Conservation (phyloP, 2,797 vertebrate species). For the Bovichtus diacanthus region DNA sequence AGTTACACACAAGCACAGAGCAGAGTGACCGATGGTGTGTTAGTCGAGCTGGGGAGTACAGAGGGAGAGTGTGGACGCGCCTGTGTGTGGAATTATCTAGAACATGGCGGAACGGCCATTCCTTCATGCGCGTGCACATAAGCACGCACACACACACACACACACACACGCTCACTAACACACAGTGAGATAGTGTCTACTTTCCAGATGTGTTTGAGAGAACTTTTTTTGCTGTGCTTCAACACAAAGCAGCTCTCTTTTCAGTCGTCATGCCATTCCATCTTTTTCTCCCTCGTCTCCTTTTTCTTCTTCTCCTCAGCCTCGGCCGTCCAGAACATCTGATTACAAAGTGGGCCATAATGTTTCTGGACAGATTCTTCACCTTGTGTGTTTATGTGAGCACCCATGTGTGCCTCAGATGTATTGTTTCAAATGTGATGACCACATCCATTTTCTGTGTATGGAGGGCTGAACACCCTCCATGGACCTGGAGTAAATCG, state of each 20-base stretch:
- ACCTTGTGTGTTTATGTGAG: slow-evolving; percentile 12
- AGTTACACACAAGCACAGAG: slow-evolving; percentile 41
- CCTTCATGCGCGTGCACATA: slow-evolving; percentile 35
- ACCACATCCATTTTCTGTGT: slow-evolving; percentile 41
- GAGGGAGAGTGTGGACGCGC: slow-evolving; percentile 48
- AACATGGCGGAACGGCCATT: slow-evolving; percentile 64
- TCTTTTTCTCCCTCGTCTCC: slow-evolving; percentile 18
- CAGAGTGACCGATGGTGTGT: slow-evolving; percentile 42
- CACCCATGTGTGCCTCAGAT: slow-evolving; percentile 4
- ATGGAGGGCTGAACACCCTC: slow-evolving; percentile 54
- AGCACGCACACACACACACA: slow-evolving; percentile 13
- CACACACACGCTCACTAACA: slow-evolving; percentile 32
- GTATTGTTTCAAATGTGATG: slow-evolving; percentile 55
- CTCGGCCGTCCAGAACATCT: neutral
- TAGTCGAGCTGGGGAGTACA: slow-evolving; percentile 36
- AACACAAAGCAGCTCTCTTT: slow-evolving; percentile 67
- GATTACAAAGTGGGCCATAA: slow-evolving; percentile 20
- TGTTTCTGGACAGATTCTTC: slow-evolving; percentile 22
- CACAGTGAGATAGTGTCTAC: slow-evolving; percentile 75
- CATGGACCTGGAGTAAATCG: slow-evolving; percentile 48
- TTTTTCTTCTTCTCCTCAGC: slow-evolving; percentile 9
- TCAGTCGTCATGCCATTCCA: slow-evolving; percentile 29
- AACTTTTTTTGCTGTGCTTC: slow-evolving; percentile 72
- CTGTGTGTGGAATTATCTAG: slow-evolving; percentile 73
- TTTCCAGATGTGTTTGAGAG: slow-evolving; percentile 78